Evolutionary conservation across 2,113 vertebrate species (phyloP).

Genomic region (Melanerpes aurifrons): DNA sequence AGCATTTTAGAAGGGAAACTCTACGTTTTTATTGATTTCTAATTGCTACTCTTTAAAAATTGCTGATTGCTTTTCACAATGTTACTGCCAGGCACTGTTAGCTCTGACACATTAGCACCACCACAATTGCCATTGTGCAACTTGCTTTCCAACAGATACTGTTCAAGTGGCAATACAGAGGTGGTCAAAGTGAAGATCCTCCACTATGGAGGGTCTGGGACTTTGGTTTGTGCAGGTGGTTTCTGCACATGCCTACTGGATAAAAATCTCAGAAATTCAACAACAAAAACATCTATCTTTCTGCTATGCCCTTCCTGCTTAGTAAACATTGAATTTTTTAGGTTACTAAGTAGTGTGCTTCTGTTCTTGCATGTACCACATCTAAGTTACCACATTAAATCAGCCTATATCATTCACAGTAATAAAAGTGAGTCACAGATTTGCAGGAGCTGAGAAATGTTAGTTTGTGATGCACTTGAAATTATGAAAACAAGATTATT

Average conservation of each 20-base stretch:
- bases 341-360: background rate
- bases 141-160: background rate
- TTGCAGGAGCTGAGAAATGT: background rate
- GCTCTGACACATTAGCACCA: background rate
- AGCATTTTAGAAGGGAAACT: background rate
- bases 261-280: background rate
- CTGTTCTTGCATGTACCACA: background rate
- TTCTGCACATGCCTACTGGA: background rate
- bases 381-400: background rate
- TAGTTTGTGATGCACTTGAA: background rate
- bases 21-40: background rate
- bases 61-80: background rate
- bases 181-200: background rate
- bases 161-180: background rate
- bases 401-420: background rate
- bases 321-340: background rate
- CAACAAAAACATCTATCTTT: background rate
- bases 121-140: rapidly evolving
- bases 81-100: background rate
- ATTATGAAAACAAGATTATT: background rate
- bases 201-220: rapidly evolving
- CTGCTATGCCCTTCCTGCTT: background rate
- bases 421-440: background rate
- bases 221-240: rapidly evolving
- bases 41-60: background rate